Evolutionary conservation across 2,797 vertebrate species (phyloP).

Genomic region (Mus caroli): DNA sequence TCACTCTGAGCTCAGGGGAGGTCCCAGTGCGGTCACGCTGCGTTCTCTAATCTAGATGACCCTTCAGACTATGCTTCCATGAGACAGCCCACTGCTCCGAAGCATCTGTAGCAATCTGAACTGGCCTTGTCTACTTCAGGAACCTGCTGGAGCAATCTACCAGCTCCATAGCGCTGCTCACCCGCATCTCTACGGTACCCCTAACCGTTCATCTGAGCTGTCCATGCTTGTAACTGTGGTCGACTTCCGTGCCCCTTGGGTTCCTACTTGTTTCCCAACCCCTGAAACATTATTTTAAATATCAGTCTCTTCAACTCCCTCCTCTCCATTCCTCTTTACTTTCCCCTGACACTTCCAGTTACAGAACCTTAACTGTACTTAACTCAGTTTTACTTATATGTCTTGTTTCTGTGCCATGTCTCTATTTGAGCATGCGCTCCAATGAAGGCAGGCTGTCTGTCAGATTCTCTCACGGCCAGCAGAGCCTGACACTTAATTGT

Average conservation of each 20-base stretch:
- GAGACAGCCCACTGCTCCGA: not conserved
- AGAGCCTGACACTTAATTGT: constrained; percentile 4
- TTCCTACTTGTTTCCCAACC: not conserved
- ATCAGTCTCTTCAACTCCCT: not conserved
- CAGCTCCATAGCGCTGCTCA: not conserved
- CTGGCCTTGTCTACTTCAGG: too few species aligned
- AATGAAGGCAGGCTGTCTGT: not conserved
- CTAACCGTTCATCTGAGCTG: not conserved
- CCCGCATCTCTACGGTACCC: not conserved
- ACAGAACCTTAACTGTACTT: not conserved
- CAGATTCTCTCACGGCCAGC: not conserved
- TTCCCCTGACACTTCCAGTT: not conserved
- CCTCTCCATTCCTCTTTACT: not conserved
- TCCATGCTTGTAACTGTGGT: not conserved
- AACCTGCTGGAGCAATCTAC: too few species aligned
- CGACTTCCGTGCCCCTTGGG: not conserved
- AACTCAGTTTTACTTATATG: not conserved
- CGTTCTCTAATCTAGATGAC: not conserved
- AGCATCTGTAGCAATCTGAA: not conserved
- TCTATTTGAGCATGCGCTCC: not conserved
- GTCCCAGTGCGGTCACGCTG: not conserved
- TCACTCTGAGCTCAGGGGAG: not conserved
- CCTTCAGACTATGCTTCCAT: not conserved
- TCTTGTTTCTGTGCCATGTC: constrained; percentile 1
- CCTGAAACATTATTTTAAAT: not conserved